Base-by-base conservation (phyloP, 2,888 invertebrate species). In the Chaitophorus viminalis region DNA sequence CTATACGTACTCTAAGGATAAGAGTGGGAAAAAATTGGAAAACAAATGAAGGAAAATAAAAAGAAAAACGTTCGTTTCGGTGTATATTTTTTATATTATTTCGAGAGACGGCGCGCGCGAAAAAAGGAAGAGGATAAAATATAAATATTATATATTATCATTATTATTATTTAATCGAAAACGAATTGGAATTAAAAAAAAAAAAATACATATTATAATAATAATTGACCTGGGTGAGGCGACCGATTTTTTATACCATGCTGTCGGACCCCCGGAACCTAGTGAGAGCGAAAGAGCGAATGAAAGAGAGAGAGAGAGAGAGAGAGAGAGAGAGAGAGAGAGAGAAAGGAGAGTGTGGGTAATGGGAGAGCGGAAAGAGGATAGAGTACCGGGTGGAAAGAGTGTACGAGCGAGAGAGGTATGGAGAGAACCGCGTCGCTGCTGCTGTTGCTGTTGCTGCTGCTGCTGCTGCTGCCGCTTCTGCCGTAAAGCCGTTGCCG, bases 21-120 rank as follows among this genome's bases (percentile, higher is more conserved):
- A 46, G 46, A 11, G 46, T 1, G 1, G 46, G 46, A 1, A 14
- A 46, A 18, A 54, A 79, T 29, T 29, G n/a, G n/a, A 79, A 79
- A 78, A 60, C 79, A 79, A 65, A 60, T 65, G 60, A 65, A 78
- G 25, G 25, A 65, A 79, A 79, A 78, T 25, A 54, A 78, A 36
- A 39, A 29, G 46, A 82, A 82, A 81, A 82, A 70, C 82, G 82
- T 72, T 82, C 72, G 82, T 82, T 82, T 82, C 82, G 82, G 82
- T 72, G 72, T 52, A n/a, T 72, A 36, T 65, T 79, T 82, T 70
- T 81, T 72, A 82, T 82, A 82, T 82, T 82, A 52, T 52, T 82
- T 18, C 72, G 82, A 52, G 82, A 72, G 72, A 33, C 31, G 77
- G 39, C 70, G 68, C 60, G 68, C 29, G 46, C n/a, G 72, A 72